Evolutionary conservation across 2,888 invertebrate genomes (phyloP), one percentile per base, ranked within the genome.

Genomic region (Petrolisthes manimaculis): DNA sequence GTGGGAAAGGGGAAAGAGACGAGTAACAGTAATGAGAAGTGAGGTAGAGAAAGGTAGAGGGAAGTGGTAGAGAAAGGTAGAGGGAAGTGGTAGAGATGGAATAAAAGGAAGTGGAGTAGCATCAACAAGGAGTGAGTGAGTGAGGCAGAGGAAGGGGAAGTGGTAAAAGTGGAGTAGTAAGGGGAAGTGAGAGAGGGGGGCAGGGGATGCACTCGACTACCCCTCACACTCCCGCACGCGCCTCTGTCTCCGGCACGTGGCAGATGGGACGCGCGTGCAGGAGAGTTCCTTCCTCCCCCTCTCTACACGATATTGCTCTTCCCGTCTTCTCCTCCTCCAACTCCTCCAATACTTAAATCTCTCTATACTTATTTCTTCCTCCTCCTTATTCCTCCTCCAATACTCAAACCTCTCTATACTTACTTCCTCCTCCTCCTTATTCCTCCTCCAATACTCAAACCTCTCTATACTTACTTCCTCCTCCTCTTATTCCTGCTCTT

Each of bases 221-320:
- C 4, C 12, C 9, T 4, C 4, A 8, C 80, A 56, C 54, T 4
- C 51, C 74, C 53, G n/a, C 83, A 74, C 83, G 83, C 83, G 83
- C 83, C 53, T 83, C 67, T 8, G 51, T 69, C 69, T 12, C 56
- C 55, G 80, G 80, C 80, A 80, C 80, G 80, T 80, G 80, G 80
- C 80, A 56, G 74, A 83, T 74, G 83, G 71, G 54, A 24, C 83
- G 74, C 83, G 83, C 74, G 83, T 74, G 83, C 71, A 74, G 53
- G 53, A 54, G n/a, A 74, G n/a, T n/a, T n/a, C n/a, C n/a, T n/a
- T n/a, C n/a, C 8, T 82, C 82, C 51, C 61, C 18, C 61, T 37
- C 51, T 12, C 69, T 4, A 24, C 24, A 55, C 18, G n/a, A 74
- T 61, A 61, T 9, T 61, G 74, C 24, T 14, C 6, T 6, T n/a